Evolutionary conservation across 1,140 invertebrate species (phyloP).

Genomic region (Coptotermes formosanus): DNA sequence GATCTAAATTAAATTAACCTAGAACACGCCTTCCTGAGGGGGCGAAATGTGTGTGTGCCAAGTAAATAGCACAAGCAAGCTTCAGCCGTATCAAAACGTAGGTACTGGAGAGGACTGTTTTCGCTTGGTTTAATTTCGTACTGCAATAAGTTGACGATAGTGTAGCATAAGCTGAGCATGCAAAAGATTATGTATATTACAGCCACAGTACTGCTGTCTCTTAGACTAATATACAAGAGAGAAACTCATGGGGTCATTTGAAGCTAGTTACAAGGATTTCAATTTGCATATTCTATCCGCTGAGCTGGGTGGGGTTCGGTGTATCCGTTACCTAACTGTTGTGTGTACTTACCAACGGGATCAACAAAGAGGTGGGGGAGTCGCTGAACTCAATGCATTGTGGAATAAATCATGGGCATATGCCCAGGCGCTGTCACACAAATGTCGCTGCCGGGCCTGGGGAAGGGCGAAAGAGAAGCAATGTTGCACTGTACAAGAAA

Average conservation of each 20-base stretch:
- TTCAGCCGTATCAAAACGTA: not conserved
- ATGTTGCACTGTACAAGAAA: too few species aligned
- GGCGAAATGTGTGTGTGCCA: not conserved
- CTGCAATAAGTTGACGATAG: not conserved
- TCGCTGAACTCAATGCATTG: not conserved
- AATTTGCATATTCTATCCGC: conserved; percentile 16
- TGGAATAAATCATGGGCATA: conserved; percentile 15
- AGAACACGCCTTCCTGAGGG: not conserved
- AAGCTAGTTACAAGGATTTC: not conserved
- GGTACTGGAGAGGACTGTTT: not conserved
- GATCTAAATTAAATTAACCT: not conserved
- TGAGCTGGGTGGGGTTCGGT: not conserved
- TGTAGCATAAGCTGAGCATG: not conserved
- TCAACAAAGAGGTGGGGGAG: not conserved
- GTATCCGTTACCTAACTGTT: not conserved
- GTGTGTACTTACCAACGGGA: conserved; percentile 3
- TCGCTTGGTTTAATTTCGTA: not conserved
- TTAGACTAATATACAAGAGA: not conserved
- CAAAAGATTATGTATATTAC: conserved; percentile 4
- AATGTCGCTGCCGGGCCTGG: not conserved
- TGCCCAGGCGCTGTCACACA: not conserved
- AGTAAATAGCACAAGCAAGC: not conserved
- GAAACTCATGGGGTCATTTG: not conserved
- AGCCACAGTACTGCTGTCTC: not conserved
- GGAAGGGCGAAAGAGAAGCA: too few species aligned